Conservation (phyloP, 1,140 invertebrate species). For the Euwallacea fornicatus region DNA sequence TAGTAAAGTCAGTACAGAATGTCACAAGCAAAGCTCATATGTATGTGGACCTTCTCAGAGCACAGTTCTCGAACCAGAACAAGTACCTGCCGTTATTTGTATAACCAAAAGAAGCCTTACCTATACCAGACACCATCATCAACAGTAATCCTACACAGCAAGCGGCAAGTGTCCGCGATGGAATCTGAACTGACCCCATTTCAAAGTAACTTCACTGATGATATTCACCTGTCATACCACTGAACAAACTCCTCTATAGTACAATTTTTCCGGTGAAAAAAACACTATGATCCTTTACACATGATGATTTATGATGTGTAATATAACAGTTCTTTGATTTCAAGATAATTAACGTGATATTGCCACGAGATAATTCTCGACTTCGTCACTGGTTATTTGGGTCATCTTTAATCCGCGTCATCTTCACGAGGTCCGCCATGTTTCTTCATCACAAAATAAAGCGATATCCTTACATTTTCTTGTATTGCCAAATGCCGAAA, state of each 20-base stretch:
- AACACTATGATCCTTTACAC: background rate
- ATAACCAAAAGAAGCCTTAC: conserved; percentile 2
- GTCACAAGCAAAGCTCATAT: no score
- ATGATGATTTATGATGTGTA: background rate
- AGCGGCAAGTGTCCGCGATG: background rate
- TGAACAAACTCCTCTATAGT: no score
- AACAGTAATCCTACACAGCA: conserved; percentile 18
- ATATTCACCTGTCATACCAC: background rate
- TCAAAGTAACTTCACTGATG: background rate
- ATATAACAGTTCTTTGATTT: conserved; percentile 18
- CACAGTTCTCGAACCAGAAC: background rate
- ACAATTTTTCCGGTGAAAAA: no score
- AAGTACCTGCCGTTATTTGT: background rate
- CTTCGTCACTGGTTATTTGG: conserved; percentile 23
- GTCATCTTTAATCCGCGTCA: conserved; percentile 16
- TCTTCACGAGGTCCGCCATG: no score
- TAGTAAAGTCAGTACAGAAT: no score
- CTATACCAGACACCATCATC: conserved; percentile 1
- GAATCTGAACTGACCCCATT: conserved; percentile 19
- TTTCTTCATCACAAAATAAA: no score
- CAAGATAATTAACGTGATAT: conserved; percentile 19
- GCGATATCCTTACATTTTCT: no score
- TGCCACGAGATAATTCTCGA: conserved; percentile 17
- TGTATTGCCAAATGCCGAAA: no score
- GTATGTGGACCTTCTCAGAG: no score